These are phyloP conservation scores for Athetis lepigone DNA, from an alignment of 2,888 invertebrate species.

Conservation along the genomic window DNA sequence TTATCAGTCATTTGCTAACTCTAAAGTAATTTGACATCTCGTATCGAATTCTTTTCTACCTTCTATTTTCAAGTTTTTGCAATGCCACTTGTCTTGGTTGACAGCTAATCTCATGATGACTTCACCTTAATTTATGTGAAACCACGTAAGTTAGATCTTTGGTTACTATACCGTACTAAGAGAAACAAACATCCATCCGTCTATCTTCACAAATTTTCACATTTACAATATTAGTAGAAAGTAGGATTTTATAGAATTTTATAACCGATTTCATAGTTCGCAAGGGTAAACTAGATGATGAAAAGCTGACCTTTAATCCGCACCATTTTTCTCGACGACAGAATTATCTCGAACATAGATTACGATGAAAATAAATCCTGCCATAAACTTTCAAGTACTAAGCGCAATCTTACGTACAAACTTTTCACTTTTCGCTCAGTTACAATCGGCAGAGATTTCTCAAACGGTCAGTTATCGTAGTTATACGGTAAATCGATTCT, in stretches of 20 bases:
- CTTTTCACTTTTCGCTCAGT: slow-evolving; percentile 58
- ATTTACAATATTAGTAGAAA: no score
- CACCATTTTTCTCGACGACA: slow-evolving; percentile 36
- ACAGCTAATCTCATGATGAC: no score
- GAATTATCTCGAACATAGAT: slow-evolving; percentile 63
- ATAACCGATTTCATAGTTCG: slow-evolving; percentile 1
- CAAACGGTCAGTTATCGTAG: slow-evolving; percentile 55
- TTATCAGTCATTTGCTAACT: slow-evolving; percentile 45
- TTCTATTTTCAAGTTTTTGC: no score
- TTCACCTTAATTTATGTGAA: no score
- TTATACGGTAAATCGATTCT: slow-evolving; percentile 59
- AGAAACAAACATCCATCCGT: no score
- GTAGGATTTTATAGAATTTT: neutral
- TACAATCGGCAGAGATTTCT: slow-evolving; percentile 65
- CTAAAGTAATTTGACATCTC: no score
- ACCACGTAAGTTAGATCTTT: no score
- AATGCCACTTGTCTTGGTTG: no score
- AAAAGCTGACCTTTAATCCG: slow-evolving; percentile 32
- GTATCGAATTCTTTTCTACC: no score
- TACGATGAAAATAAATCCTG: slow-evolving; percentile 70
- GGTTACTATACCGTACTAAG: no score
- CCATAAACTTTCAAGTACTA: slow-evolving; percentile 48
- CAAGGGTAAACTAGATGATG: slow-evolving; percentile 20
- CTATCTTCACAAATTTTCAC: no score
- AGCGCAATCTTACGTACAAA: slow-evolving; percentile 56